A percentile compares a stretch with the other conserved stretches of the same genome.
Conservation (phyloP, 1,140 invertebrate species). For the Steinernema khuongi region DNA sequence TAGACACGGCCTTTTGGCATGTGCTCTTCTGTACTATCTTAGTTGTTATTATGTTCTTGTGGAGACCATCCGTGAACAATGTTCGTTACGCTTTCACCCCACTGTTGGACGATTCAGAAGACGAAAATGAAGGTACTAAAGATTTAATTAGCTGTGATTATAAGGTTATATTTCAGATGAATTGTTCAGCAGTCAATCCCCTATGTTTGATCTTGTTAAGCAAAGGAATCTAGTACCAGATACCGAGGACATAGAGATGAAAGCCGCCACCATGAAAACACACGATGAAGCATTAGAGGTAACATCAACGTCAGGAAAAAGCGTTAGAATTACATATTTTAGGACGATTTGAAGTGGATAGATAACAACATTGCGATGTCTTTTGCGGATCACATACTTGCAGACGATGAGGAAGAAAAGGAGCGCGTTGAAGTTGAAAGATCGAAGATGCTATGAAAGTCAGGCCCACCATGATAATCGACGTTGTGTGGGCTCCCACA, state of each 20-base stretch:
- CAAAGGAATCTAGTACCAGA: slow-evolving; percentile 31
- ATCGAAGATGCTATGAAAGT: background rate
- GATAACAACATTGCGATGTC: slow-evolving; percentile 64
- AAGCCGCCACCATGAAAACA: slow-evolving; percentile 16
- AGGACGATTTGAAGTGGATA: slow-evolving; percentile 64
- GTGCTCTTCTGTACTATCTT: slow-evolving; percentile 79
- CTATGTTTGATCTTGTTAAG: slow-evolving; percentile 23
- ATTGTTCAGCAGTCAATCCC: slow-evolving; percentile 38
- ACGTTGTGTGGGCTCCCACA: background rate
- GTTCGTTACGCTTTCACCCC: slow-evolving; percentile 87
- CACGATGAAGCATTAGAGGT: slow-evolving; percentile 26
- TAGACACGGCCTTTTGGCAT: slow-evolving; percentile 90
- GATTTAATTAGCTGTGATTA: slow-evolving; percentile 36
- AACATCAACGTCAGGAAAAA: slow-evolving; percentile 6
- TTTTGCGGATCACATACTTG: slow-evolving; percentile 61
- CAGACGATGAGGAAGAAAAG: slow-evolving; percentile 63
- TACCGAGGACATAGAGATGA: slow-evolving; percentile 23
- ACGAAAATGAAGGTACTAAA: slow-evolving; percentile 60
- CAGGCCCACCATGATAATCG: no score
- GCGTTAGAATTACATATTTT: slow-evolving; percentile 28
- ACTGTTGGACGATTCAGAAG: slow-evolving; percentile 75
- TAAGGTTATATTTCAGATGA: slow-evolving; percentile 40
- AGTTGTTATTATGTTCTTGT: slow-evolving; percentile 84
- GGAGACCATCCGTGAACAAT: slow-evolving; percentile 87
- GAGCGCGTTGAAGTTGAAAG: slow-evolving; percentile 40